phyloP scores from a whole-genome alignment of 2,888 invertebrate species.

The Notocelia uddmanniana region DNA sequence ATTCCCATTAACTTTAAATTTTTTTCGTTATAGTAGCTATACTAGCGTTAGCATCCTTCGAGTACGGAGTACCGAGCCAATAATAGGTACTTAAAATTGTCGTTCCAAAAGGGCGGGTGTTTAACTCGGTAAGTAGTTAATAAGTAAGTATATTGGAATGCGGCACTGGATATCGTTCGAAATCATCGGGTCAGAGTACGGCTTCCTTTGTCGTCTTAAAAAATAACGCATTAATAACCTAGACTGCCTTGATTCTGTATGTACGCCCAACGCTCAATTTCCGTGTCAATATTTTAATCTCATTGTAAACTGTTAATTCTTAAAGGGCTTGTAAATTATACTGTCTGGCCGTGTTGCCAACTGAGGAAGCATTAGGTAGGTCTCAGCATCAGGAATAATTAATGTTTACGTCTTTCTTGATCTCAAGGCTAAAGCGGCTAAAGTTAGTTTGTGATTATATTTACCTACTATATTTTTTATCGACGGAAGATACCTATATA shows the following conservation, averaged over 20 bases:
- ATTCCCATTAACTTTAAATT: too few species aligned
- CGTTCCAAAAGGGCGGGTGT: background rate
- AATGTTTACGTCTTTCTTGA: background rate
- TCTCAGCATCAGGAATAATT: background rate
- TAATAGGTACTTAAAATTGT: background rate
- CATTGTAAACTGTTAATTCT: conserved; percentile 15
- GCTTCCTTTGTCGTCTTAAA: conserved; percentile 5
- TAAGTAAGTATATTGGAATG: too few species aligned
- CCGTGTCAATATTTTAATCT: conserved; percentile 25
- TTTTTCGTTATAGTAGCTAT: too few species aligned
- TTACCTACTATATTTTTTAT: background rate
- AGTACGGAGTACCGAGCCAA: too few species aligned
- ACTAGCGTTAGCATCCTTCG: too few species aligned
- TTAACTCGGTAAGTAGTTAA: background rate
- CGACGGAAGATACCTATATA: background rate
- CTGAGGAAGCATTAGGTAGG: background rate
- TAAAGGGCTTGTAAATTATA: background rate
- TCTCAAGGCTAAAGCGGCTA: background rate
- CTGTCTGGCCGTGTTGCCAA: background rate
- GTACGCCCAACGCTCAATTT: conserved; percentile 11
- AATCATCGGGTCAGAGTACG: background rate
- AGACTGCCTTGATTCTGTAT: conserved; percentile 25
- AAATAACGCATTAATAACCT: conserved; percentile 1
- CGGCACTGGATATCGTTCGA: background rate
- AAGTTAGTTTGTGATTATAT: background rate